Evolutionary conservation across 2,113 vertebrate species (phyloP).

Genomic region (Stigmatopora argus): DNA sequence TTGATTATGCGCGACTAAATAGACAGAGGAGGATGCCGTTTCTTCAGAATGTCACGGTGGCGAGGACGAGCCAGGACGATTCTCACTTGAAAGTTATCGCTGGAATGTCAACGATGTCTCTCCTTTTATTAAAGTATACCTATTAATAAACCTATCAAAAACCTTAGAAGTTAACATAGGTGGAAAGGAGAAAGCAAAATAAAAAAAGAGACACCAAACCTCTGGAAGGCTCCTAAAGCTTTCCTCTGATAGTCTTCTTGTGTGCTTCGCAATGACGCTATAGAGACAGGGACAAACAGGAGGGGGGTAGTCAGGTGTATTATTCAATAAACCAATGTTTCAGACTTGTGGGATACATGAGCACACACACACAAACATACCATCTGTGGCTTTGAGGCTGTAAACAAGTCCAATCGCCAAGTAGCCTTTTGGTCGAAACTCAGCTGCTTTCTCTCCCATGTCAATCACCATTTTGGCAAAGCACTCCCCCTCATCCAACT

Average conservation of each 20-base stretch:
- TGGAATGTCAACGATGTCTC: no score
- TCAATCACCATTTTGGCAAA: slow-evolving; percentile 91
- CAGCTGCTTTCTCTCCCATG: slow-evolving; percentile 87
- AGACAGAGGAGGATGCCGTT: no score
- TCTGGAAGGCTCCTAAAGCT: slow-evolving; percentile 94
- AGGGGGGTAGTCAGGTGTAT: slow-evolving; percentile 1
- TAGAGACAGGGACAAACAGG: slow-evolving; percentile 1
- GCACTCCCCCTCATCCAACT: slow-evolving; percentile 94
- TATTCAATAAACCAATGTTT: background rate
- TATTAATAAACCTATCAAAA: no score
- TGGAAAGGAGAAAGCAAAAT: slow-evolving; percentile 11
- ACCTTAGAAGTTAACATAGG: slow-evolving; percentile 12
- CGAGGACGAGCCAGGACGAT: no score
- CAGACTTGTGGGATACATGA: background rate
- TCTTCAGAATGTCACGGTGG: no score
- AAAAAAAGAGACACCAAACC: slow-evolving; percentile 68
- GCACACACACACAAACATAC: slow-evolving; percentile 64
- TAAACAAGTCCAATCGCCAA: slow-evolving; percentile 89
- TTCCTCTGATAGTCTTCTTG: slow-evolving; percentile 97
- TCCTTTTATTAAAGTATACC: no score
- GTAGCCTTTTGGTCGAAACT: slow-evolving; percentile 95
- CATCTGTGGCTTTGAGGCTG: slow-evolving; percentile 96
- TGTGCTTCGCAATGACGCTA: slow-evolving; percentile 87
- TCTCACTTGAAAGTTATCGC: no score
- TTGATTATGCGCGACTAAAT: no score